Conservation (phyloP, 2,888 invertebrate genomes). For the Coenonympha glycerion region DNA sequence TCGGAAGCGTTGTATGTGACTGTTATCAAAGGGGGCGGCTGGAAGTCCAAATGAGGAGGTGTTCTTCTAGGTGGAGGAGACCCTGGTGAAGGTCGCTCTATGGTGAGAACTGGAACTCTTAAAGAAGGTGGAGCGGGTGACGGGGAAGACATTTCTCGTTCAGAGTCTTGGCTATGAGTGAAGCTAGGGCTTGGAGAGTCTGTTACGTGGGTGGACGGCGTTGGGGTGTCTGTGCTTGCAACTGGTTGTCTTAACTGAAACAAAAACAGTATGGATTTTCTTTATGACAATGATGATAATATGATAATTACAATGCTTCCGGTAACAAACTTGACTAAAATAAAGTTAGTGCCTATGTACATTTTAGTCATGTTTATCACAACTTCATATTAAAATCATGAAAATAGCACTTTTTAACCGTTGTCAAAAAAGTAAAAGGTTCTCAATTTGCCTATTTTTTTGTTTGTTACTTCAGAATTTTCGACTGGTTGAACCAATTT, state of each 20-base stretch:
- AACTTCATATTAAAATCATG: too few species aligned
- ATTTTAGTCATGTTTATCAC: background rate
- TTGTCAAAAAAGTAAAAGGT: too few species aligned
- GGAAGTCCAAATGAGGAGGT: conserved; percentile 80
- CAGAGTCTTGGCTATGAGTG: conserved; percentile 68
- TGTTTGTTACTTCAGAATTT: too few species aligned
- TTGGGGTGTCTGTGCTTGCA: conserved; percentile 61
- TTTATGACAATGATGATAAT: background rate
- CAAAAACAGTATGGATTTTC: background rate
- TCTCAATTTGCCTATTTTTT: too few species aligned
- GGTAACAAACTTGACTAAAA: too few species aligned
- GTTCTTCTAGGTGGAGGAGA: conserved; percentile 77
- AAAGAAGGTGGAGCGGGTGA: conserved; percentile 69
- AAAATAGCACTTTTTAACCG: too few species aligned
- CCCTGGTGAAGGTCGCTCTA: conserved; percentile 83
- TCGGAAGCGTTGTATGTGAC: conserved; percentile 86
- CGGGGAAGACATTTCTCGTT: conserved; percentile 61
- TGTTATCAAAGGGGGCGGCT: conserved; percentile 81
- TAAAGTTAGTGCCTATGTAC: too few species aligned
- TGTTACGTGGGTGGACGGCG: conserved; percentile 64
- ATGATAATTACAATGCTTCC: too few species aligned
- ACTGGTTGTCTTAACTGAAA: conserved; percentile 72
- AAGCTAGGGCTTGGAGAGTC: conserved; percentile 67
- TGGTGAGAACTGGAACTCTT: conserved; percentile 78
- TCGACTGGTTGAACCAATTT: too few species aligned